Evolutionary conservation across 2,888 invertebrate genomes (phyloP), one percentile per base, ranked within the genome.

Genomic region (Machimus atricapillus): DNA sequence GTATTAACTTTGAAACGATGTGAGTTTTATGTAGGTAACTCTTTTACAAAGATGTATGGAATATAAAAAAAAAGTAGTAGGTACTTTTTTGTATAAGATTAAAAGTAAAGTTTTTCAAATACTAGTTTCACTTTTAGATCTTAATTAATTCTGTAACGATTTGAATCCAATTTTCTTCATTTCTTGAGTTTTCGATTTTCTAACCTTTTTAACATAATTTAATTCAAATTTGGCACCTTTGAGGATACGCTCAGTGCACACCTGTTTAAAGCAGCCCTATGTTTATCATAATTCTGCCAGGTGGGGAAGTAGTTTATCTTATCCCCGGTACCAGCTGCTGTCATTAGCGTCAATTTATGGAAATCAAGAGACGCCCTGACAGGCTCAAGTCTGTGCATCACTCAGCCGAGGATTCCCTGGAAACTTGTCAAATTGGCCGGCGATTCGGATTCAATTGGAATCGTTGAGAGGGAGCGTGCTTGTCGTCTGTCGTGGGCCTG

Each of bases 291-390:
- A 52, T n/a, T 52, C 19, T n/a, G n/a, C 16, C 7, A 52, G 52
- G 52, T 16, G 31, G 31, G 74, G 31, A 74, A 74, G 23, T 74
- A 46, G 40, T 85, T 85, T 85, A 34, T 85, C 85, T 74, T 74
- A 14, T 46, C 46, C 43, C 74, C 74, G 14, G 74, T 85, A 19
- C 73, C 43, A 9, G 52, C 52, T 16, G 52, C 43, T 43, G 40
- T 74, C 74, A 85, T 85, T 85, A 85, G 23, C 34, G 85, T 85
- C 85, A 46, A 85, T 85, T 85, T 85, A 85, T 85, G 85, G 74
- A 73, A 85, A 85, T 85, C 46, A 27, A 40, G 40, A 12, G 85
- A 3, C 23, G 34, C 85, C 43, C 14, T 46, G 43, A 73, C 31
- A 8, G 7, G 46, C 27, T 14, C 34, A 85, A 74, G 46, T 19